Percentiles rank a stretch among this genome's conserved stretches.
These are phyloP conservation scores for Mobula birostris DNA, from an alignment of 2,113 vertebrate genomes.

Conservation along the genomic window DNA sequence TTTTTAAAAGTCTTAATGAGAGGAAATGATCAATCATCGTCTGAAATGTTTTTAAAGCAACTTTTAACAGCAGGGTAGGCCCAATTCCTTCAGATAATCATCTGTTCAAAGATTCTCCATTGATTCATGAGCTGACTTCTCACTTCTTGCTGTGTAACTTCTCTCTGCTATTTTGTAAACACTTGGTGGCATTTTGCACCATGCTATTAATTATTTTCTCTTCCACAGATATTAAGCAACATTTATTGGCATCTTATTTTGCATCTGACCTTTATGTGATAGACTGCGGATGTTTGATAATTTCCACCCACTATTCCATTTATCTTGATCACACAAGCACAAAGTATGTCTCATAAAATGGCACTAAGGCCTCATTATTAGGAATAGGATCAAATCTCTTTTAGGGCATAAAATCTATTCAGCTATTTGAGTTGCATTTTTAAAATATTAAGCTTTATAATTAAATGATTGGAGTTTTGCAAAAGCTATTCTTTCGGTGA, in stretches of 20 bases:
- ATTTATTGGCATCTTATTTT: constrained; percentile 24
- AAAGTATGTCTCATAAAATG: constrained; percentile 25
- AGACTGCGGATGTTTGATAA: constrained; percentile 4
- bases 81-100: background rate
- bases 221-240: constrained; percentile 21
- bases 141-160: background rate
- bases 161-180: background rate
- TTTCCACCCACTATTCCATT: background rate
- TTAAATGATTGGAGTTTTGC: background rate
- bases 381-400: background rate
- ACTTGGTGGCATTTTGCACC: background rate
- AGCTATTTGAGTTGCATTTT: background rate
- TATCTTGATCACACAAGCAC: constrained; percentile 6
- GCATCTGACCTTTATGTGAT: constrained; percentile 34
- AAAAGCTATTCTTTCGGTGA: background rate
- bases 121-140: background rate
- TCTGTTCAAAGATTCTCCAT: background rate
- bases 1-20: background rate
- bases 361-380: background rate
- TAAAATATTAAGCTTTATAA: constrained; percentile 3
- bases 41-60: background rate
- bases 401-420: background rate
- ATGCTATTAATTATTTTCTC: constrained; percentile 21
- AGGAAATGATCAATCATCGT: background rate
- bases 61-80: background rate